Evolutionary conservation across 2,888 invertebrate genomes (phyloP), one percentile per base, ranked within the genome.

Genomic region (Amphimallon solstitiale): DNA sequence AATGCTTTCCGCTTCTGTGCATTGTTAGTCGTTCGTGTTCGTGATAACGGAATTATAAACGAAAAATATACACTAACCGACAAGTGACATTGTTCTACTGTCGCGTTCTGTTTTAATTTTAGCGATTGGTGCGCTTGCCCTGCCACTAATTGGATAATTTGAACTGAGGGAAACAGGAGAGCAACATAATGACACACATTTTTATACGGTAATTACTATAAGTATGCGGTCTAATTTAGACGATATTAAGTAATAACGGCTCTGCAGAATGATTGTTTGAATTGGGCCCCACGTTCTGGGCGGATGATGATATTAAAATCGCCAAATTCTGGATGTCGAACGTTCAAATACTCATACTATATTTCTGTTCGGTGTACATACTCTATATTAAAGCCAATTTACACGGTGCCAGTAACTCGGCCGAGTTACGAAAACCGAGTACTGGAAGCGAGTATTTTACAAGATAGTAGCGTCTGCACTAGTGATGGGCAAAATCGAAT

Each of bases 141-240:
- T 43, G 29, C 7, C 15, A 29, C 43, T 59, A 59, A 59, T 59
- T 59, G 56, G 43, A 59, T 59, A 59, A 59, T 59, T 43, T 43
- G 29, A 34, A 59, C n/a, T 5, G 43, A 43, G 29, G 56, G 56
- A 59, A 59, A 43, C 43, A 34, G 43, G 14, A 43, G 43, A 43
- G 43, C 45, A 19, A 43, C 15, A 12, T 34, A 14, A 29, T 29
- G 48, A 29, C 12, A 10, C 7, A 45, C 10, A 19, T 54, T 54
- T 52, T 54, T 54, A 54, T 38, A 54, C 38, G 54, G 38, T 54
- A 37, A 54, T 54, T 54, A 54, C 38, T 4, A n/a, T n/a, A 12
- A 19, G 48, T 2, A n/a, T 12, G 21, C 21, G 19, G 21, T 7
- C 38, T 54, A 54, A 54, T 54, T n/a, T 38, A 10, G 10, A 38